Conservation (phyloP, 2,888 invertebrate genomes). For the Caenorhabditis panamensis region DNA sequence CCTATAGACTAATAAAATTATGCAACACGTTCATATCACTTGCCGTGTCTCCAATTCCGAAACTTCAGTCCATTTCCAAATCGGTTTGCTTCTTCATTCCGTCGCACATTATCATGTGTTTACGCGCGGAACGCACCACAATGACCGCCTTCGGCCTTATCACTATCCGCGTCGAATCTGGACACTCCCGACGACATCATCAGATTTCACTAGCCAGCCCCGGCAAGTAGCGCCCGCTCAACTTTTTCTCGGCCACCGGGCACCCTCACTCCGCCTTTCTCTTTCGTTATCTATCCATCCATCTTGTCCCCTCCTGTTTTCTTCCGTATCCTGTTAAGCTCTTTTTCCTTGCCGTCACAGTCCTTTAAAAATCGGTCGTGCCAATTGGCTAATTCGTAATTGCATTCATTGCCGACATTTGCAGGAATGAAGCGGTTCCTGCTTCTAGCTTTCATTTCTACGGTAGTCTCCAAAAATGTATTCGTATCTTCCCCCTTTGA, state of each 20-base stretch:
- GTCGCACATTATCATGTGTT: constrained; percentile 55
- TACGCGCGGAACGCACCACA: constrained; percentile 54
- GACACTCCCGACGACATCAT: constrained; percentile 60
- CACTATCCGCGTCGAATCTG: constrained; percentile 54
- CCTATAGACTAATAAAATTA: constrained; percentile 6
- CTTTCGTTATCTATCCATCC: constrained; percentile 55
- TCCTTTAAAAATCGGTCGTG: constrained; percentile 49
- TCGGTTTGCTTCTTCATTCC: constrained; percentile 43
- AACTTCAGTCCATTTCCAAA: constrained; percentile 11
- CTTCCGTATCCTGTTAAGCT: constrained; percentile 53
- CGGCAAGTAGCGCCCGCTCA: constrained; percentile 52
- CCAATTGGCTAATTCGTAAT: constrained; percentile 10
- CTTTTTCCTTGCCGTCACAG: constrained; percentile 37
- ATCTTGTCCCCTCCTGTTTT: constrained; percentile 52
- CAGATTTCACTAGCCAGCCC: constrained; percentile 52
- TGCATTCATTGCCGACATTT: constrained; percentile 14
- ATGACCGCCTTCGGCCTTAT: constrained; percentile 59
- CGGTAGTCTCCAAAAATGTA: constrained; percentile 66
- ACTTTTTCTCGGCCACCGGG: constrained; percentile 50
- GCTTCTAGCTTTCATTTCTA: constrained; percentile 46
- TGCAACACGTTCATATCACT: constrained; percentile 10
- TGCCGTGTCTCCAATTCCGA: constrained; percentile 14
- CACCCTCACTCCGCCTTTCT: constrained; percentile 57
- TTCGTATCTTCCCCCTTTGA: constrained; percentile 80
- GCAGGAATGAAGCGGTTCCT: constrained; percentile 53